phyloP scores from a whole-genome alignment of 2,113 vertebrate genomes.

The Hippocampus abdominalis region DNA sequence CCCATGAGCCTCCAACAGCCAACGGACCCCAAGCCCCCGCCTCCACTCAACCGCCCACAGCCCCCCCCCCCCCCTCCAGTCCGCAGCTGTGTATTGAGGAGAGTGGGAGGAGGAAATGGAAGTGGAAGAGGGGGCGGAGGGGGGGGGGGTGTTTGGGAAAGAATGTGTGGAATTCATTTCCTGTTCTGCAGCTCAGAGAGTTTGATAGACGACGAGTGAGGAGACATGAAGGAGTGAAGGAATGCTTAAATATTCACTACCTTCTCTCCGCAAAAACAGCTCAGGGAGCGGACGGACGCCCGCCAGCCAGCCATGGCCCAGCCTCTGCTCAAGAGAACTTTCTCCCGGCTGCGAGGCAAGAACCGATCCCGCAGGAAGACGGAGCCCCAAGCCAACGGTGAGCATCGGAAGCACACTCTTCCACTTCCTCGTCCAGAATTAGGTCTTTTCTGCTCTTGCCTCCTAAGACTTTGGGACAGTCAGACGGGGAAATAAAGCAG shows the following conservation, averaged over 20 bases:
- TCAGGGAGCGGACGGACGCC: neutral
- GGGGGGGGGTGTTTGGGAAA: constrained; percentile 57
- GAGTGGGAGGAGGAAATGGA: constrained; percentile 30
- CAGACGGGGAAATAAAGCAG: neutral
- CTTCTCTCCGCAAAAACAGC: neutral
- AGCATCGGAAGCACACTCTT: neutral
- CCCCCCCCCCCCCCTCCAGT: neutral
- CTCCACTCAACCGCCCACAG: neutral
- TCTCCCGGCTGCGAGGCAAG: constrained; percentile 57
- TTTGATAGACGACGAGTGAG: constrained; percentile 7
- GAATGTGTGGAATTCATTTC: constrained; percentile 67
- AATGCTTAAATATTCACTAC: neutral
- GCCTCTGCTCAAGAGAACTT: constrained; percentile 60
- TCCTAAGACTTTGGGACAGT: neutral
- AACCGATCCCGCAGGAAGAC: constrained; percentile 48
- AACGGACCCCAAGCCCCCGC: neutral
- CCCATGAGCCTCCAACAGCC: constrained; percentile 15
- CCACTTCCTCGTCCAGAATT: neutral
- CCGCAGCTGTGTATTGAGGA: constrained; percentile 13
- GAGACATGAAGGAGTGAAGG: constrained; percentile 1
- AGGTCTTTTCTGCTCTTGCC: neutral
- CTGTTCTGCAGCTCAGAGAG: constrained; percentile 47
- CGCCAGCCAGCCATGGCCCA: constrained; percentile 45
- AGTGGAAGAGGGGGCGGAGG: neutral
- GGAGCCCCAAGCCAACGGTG: constrained; percentile 38